Conservation (phyloP, 2,113 vertebrate species). For the Ictalurus furcatus region DNA sequence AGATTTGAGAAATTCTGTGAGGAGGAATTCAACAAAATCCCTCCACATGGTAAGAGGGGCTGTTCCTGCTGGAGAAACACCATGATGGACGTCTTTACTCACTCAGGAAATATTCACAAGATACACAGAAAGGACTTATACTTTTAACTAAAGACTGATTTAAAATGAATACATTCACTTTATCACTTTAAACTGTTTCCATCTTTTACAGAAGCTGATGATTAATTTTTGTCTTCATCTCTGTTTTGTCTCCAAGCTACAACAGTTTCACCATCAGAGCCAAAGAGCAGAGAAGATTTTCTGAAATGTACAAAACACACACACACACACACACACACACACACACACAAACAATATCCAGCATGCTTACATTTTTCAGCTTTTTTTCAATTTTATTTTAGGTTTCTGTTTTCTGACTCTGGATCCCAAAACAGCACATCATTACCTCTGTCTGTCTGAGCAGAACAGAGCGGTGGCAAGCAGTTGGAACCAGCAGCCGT, state of each 20-base stretch:
- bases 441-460: neutral
- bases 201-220: neutral
- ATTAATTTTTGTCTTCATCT: neutral
- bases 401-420: neutral
- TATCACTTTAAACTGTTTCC: too few species aligned
- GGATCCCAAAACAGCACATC: neutral
- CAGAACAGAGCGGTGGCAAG: too few species aligned
- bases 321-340: neutral
- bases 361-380: neutral
- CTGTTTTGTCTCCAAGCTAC: neutral
- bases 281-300: constrained; percentile 2
- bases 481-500: neutral
- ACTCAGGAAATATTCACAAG: neutral
- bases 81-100: neutral
- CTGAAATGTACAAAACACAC: neutral
- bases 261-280: neutral
- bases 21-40: neutral
- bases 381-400: too few species aligned
- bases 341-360: neutral
- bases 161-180: too few species aligned
- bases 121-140: neutral
- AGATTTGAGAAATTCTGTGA: neutral
- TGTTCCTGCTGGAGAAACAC: neutral
- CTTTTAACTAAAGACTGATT: too few species aligned
- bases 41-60: neutral